phyloP scores from a whole-genome alignment of 2,113 vertebrate genomes.

The Erythrolamprus reginae region DNA sequence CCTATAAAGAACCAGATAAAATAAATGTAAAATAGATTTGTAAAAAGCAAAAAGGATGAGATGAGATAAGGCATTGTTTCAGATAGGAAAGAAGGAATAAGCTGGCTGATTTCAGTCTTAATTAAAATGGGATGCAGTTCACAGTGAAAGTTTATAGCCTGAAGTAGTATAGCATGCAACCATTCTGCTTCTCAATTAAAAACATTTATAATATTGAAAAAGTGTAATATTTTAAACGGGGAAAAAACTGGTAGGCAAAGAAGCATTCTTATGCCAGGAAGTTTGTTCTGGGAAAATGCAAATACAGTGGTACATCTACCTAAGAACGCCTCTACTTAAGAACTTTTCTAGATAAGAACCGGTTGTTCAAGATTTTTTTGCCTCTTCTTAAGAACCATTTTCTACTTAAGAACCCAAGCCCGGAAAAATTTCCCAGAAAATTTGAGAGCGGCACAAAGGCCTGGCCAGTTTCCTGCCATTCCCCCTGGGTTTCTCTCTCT shows the following conservation, averaged over 20 bases:
- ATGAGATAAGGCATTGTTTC: not conserved
- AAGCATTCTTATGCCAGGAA: not conserved
- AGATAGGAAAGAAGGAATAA: not conserved
- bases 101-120: not conserved
- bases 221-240: not conserved
- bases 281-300: not conserved
- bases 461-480: no score
- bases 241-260: not conserved
- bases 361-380: no score
- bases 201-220: not conserved
- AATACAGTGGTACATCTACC: no score
- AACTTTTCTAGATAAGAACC: no score
- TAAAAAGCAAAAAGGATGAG: not conserved
- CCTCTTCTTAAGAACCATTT: no score
- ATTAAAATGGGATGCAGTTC: not conserved
- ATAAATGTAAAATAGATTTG: not conserved
- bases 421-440: no score
- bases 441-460: no score
- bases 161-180: not conserved
- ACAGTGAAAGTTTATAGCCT: not conserved
- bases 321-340: no score
- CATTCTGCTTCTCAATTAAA: not conserved
- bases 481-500: no score
- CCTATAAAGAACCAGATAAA: not conserved
- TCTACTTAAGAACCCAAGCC: no score